These are phyloP conservation scores for Phthorimaea operculella DNA, from an alignment of 1,140 invertebrate genomes.

Conservation along the genomic window DNA sequence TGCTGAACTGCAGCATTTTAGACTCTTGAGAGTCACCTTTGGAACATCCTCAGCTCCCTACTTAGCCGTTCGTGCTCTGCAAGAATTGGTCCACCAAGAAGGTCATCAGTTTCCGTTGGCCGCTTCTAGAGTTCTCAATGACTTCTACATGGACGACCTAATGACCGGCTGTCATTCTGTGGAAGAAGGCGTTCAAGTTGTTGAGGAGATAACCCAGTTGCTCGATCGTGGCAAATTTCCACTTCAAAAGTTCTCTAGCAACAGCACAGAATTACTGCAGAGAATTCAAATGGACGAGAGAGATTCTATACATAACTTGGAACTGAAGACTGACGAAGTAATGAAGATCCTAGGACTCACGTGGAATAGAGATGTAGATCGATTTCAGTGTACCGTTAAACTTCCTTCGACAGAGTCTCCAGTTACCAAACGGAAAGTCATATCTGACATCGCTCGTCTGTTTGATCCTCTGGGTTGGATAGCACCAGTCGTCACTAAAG, in stretches of 20 bases:
- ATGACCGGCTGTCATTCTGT: constrained; percentile 21
- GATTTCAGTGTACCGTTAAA: constrained; percentile 4
- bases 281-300: not conserved
- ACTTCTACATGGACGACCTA: constrained; percentile 40
- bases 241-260: constrained; percentile 20
- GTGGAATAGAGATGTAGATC: constrained; percentile 9
- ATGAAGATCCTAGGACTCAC: constrained; percentile 14
- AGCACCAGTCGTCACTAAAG: not conserved
- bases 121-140: constrained; percentile 11
- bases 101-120: constrained; percentile 10
- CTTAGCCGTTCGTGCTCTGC: constrained; percentile 19
- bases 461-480: constrained; percentile 5
- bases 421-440: constrained; percentile 12
- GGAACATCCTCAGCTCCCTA: constrained; percentile 23
- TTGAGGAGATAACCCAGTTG: constrained; percentile 9
- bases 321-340: constrained; percentile 6
- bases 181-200: constrained; percentile 13
- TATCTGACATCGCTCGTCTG: constrained; percentile 12
- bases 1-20: constrained; percentile 15
- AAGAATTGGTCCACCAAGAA: constrained; percentile 25
- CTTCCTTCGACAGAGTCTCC: not conserved
- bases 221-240: constrained; percentile 5
- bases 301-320: not conserved
- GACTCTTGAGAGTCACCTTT: constrained; percentile 27
- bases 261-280: constrained; percentile 13